These are phyloP conservation scores for Todus mexicanus DNA, from an alignment of 2,797 vertebrate genomes.

Conservation along the genomic window DNA sequence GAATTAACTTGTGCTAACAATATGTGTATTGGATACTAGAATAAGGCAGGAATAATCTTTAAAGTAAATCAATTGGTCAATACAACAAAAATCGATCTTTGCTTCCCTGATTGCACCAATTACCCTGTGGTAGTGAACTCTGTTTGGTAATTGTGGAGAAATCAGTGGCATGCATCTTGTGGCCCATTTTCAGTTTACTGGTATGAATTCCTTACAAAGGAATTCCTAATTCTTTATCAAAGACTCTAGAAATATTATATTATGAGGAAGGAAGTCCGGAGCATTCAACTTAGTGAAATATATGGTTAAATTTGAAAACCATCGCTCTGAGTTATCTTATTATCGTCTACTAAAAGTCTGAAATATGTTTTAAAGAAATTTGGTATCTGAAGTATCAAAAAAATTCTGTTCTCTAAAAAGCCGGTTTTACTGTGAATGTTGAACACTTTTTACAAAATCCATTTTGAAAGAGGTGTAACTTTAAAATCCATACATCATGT, in stretches of 20 bases:
- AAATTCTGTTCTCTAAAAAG: slow-evolving; percentile 13
- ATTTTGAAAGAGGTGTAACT: not conserved
- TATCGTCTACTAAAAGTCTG: too few relatives aligned
- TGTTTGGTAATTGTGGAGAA: not conserved
- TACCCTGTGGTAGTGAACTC: not conserved
- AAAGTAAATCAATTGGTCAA: not conserved
- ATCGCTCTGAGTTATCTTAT: not conserved
- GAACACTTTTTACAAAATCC: slow-evolving; percentile 16
- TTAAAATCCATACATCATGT: not conserved
- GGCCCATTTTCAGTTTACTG: not conserved
- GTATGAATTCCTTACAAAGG: not conserved
- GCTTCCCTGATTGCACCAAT: not conserved
- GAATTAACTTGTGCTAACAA: not conserved
- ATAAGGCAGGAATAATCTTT: not conserved
- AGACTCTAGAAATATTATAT: not conserved
- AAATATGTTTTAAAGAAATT: not conserved
- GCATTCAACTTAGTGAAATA: not conserved
- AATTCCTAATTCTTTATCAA: not conserved
- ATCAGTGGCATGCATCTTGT: not conserved
- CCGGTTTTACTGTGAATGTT: slow-evolving; percentile 27
- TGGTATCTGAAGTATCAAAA: not conserved
- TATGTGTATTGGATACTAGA: not conserved
- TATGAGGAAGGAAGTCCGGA: not conserved
- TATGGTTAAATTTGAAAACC: not conserved
- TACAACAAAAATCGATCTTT: not conserved